phyloP scores from a whole-genome alignment of 2,888 invertebrate species.

The Drosophila paranaensis region DNA sequence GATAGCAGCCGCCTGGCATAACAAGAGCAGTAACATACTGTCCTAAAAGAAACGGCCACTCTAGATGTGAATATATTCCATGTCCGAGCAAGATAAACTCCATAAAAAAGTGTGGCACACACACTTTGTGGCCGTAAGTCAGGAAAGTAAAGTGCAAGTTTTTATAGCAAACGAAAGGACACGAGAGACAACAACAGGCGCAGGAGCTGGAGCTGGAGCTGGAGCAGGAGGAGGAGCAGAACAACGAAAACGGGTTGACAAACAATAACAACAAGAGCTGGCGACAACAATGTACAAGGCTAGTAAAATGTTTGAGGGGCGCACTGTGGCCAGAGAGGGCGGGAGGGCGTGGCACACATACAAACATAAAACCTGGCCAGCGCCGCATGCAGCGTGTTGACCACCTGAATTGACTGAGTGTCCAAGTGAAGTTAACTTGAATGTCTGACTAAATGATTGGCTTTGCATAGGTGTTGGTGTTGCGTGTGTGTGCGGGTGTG shows the following conservation, averaged over 20 bases:
- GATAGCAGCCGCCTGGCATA: background rate
- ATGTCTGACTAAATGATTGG: constrained; percentile 45
- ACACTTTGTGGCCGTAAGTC: constrained; percentile 32
- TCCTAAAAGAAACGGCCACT: background rate
- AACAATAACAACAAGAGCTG: constrained; percentile 12
- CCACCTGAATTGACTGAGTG: constrained; percentile 35
- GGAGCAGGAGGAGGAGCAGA: background rate
- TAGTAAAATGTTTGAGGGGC: constrained; percentile 15
- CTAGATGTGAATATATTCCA: background rate
- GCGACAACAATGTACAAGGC: constrained; percentile 27
- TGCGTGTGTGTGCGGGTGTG: background rate
- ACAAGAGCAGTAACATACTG: background rate
- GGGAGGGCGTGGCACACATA: background rate
- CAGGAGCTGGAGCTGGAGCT: background rate
- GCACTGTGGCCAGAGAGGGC: background rate
- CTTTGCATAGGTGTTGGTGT: constrained; percentile 9
- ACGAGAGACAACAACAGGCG: constrained; percentile 15
- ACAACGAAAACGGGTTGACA: constrained; percentile 6
- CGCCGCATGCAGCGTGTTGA: background rate
- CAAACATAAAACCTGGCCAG: background rate
- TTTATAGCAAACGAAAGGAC: constrained; percentile 42
- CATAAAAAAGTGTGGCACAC: constrained; percentile 31
- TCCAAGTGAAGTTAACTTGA: constrained; percentile 40
- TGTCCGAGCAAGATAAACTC: constrained; percentile 12
- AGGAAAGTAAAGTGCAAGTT: constrained; percentile 45